These are phyloP conservation scores for Apis florea DNA, from an alignment of 1,140 invertebrate species.

Conservation along the genomic window DNA sequence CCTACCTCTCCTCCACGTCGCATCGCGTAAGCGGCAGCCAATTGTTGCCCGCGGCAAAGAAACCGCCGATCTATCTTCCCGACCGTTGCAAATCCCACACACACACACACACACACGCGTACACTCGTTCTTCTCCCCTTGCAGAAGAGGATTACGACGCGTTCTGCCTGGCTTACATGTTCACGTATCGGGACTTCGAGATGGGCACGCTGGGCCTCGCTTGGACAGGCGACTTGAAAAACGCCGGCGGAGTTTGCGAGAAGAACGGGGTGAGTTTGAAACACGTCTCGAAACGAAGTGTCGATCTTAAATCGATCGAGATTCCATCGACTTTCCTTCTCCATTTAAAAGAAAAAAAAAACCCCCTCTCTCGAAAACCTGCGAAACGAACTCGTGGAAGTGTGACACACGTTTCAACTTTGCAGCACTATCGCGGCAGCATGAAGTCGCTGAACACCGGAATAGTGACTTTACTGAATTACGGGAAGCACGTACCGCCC, in stretches of 20 bases:
- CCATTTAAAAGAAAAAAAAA: too few species aligned
- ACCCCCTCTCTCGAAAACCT: background rate
- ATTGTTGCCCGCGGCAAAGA: background rate
- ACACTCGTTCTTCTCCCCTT: constrained; percentile 68
- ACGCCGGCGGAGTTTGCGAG: constrained; percentile 96
- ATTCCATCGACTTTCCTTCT: too few species aligned
- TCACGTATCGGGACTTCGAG: constrained; percentile 99
- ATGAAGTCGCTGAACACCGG: constrained; percentile 98
- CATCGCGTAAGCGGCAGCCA: too few species aligned
- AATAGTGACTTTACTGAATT: constrained; percentile 98
- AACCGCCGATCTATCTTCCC: background rate
- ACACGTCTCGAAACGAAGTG: too few species aligned
- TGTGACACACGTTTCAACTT: too few species aligned
- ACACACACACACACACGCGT: too few species aligned
- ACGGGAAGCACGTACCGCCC: constrained; percentile 98
- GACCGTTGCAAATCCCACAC: background rate
- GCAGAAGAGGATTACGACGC: constrained; percentile 98
- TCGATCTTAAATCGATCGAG: too few species aligned
- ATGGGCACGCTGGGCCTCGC: constrained; percentile 98
- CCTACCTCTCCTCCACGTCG: background rate
- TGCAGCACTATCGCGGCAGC: constrained; percentile 95
- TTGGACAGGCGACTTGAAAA: constrained; percentile 97
- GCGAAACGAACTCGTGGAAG: too few species aligned
- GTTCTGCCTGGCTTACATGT: constrained; percentile 99
- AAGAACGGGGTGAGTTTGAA: constrained; percentile 91